phyloP scores from a whole-genome alignment of 2,888 invertebrate species.

The Protophormia terraenovae region DNA sequence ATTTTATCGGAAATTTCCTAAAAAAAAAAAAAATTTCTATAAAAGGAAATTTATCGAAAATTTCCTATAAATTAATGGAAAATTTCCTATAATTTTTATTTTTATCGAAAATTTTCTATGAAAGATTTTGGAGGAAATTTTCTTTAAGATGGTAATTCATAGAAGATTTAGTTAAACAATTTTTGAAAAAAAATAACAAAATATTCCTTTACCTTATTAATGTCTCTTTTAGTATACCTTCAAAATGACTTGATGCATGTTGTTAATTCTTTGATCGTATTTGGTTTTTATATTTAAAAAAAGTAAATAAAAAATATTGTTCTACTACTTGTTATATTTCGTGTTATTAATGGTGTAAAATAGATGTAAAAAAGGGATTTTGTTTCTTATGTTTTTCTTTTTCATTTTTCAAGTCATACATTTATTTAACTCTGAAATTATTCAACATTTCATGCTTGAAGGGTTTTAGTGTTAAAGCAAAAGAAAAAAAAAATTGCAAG shows the following conservation, averaged over 20 bases:
- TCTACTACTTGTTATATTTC: slow-evolving; percentile 52
- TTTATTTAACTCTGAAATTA: slow-evolving; percentile 53
- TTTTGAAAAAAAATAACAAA: too few species aligned
- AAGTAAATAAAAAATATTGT: slow-evolving; percentile 38
- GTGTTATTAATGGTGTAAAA: slow-evolving; percentile 62
- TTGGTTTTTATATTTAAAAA: slow-evolving; percentile 24
- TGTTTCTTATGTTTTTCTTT: not conserved
- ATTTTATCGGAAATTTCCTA: too few species aligned
- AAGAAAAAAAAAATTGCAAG: not conserved
- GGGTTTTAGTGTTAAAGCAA: slow-evolving; percentile 17
- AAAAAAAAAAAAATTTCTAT: too few species aligned
- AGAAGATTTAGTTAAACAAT: too few species aligned
- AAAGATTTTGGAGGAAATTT: too few species aligned
- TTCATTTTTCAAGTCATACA: slow-evolving; percentile 4
- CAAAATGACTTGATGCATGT: slow-evolving; percentile 37
- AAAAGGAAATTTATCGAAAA: too few species aligned
- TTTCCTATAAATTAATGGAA: too few species aligned
- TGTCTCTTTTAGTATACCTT: not conserved
- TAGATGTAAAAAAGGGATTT: slow-evolving; percentile 54
- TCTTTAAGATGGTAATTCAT: too few species aligned
- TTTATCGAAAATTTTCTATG: too few species aligned
- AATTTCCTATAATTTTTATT: too few species aligned
- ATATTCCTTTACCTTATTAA: not conserved
- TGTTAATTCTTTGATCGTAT: slow-evolving; percentile 43
- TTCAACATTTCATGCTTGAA: slow-evolving; percentile 59